These are phyloP conservation scores for Tragulus kanchil DNA, from an alignment of 2,113 vertebrate genomes.

Conservation along the genomic window DNA sequence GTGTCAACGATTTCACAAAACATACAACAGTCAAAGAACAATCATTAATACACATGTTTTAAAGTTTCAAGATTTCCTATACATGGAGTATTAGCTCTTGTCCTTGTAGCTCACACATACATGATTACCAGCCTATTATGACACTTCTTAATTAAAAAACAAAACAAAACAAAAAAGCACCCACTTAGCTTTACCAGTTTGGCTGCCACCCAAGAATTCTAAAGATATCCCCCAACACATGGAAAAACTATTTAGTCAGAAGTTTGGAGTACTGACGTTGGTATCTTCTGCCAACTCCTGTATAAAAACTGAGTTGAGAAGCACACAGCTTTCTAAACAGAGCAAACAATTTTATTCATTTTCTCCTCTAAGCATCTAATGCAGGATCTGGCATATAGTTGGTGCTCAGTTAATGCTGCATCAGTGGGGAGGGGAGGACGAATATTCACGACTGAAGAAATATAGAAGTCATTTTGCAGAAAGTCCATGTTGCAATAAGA, in stretches of 20 bases:
- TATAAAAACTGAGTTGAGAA: constrained; percentile 50
- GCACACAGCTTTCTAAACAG: not conserved
- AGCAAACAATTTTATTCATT: constrained; percentile 32
- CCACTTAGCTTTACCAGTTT: constrained; percentile 32
- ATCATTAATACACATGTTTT: constrained; percentile 22
- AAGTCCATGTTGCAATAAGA: not conserved
- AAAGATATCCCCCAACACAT: constrained; percentile 50
- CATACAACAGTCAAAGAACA: constrained; percentile 45
- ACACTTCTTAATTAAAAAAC: constrained; percentile 46
- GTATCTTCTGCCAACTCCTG: not conserved
- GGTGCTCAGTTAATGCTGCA: not conserved
- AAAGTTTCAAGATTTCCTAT: constrained; percentile 34
- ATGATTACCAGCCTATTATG: not conserved
- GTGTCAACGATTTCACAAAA: constrained; percentile 50
- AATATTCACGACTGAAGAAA: not conserved
- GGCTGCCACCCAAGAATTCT: not conserved
- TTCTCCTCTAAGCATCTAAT: not conserved
- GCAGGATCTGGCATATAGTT: not conserved
- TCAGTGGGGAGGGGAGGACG: not conserved
- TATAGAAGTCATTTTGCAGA: not conserved
- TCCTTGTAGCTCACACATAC: not conserved
- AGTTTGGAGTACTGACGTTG: not conserved
- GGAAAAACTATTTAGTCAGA: constrained; percentile 41
- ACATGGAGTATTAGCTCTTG: constrained; percentile 45
- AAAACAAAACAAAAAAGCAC: not conserved